These are phyloP conservation scores for Pogonocichla stellata DNA, from an alignment of 2,113 vertebrate genomes.

Conservation along the genomic window DNA sequence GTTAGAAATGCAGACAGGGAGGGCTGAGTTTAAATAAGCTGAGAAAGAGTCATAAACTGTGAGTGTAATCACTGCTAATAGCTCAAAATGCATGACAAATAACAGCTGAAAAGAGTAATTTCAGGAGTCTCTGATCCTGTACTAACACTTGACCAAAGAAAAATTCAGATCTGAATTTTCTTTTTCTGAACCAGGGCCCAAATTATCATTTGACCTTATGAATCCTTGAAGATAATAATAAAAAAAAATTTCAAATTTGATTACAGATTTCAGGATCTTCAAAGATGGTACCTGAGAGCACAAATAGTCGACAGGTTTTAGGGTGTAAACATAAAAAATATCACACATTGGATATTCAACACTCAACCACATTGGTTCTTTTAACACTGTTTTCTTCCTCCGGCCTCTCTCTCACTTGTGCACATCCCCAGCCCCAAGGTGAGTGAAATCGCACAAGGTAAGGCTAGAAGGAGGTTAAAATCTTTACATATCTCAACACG, in stretches of 20 bases:
- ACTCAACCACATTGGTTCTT: not conserved
- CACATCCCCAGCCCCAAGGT: not conserved
- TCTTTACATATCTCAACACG: not conserved
- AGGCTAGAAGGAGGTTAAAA: not conserved
- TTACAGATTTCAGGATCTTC: not conserved
- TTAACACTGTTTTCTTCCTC: not conserved
- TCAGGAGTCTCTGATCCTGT: not conserved
- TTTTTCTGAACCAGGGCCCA: not conserved
- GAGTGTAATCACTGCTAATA: constrained; percentile 18
- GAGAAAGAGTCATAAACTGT: constrained; percentile 14
- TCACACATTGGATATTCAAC: not conserved
- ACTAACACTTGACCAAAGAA: not conserved
- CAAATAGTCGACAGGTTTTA: not conserved
- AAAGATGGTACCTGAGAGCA: not conserved
- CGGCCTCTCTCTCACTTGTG: not conserved
- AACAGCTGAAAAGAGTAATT: not conserved
- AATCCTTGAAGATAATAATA: not conserved
- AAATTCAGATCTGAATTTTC: not conserved
- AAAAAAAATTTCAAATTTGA: not conserved
- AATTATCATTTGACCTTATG: not conserved
- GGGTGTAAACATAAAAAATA: not conserved
- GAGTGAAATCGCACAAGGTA: not conserved
- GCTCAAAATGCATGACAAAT: not conserved
- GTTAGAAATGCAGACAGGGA: not conserved
- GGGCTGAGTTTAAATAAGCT: constrained; percentile 16